A percentile compares a stretch with the other conserved stretches of the same genome.
Evolutionary conservation across 2,888 invertebrate species (phyloP).

Genomic region (Yponomeuta cagnagella): DNA sequence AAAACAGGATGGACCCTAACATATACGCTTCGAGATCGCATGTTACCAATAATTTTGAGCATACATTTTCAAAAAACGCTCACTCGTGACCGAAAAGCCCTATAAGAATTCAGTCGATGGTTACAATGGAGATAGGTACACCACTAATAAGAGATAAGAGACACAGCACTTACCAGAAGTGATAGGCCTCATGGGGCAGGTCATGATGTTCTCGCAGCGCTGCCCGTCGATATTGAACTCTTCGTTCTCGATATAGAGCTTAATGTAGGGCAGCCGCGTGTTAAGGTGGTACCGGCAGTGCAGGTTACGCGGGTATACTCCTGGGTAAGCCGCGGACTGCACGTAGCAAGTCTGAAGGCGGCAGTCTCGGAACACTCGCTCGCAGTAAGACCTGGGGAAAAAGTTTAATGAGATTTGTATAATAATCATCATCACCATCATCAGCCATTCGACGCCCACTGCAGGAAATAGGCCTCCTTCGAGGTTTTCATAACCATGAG

Average conservation of each 20-base stretch:
- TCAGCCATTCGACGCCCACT: too few relatives aligned
- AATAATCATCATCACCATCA: too few relatives aligned
- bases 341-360: constrained; percentile 94
- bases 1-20: background rate
- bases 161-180: constrained; percentile 78
- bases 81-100: too few relatives aligned
- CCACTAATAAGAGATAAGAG: too few relatives aligned
- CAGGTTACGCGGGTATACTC: constrained; percentile 92
- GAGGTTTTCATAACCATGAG: too few relatives aligned
- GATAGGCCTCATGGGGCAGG: constrained; percentile 94
- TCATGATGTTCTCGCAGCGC: constrained; percentile 95
- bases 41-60: background rate
- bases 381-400: constrained; percentile 85
- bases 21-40: background rate
- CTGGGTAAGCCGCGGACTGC: constrained; percentile 94
- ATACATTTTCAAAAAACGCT: too few relatives aligned
- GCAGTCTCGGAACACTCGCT: constrained; percentile 90
- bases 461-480: too few relatives aligned
- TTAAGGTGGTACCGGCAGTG: constrained; percentile 94
- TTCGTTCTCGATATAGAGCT: constrained; percentile 93
- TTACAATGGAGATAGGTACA: too few relatives aligned
- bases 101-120: background rate
- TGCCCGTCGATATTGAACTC: constrained; percentile 96
- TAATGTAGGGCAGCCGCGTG: constrained; percentile 91
- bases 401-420: background rate